A percentile compares a stretch with the other conserved stretches of the same genome.
These are phyloP conservation scores for Chamaedrilus cognettii DNA, from an alignment of 2,888 invertebrate species.

Conservation along the genomic window DNA sequence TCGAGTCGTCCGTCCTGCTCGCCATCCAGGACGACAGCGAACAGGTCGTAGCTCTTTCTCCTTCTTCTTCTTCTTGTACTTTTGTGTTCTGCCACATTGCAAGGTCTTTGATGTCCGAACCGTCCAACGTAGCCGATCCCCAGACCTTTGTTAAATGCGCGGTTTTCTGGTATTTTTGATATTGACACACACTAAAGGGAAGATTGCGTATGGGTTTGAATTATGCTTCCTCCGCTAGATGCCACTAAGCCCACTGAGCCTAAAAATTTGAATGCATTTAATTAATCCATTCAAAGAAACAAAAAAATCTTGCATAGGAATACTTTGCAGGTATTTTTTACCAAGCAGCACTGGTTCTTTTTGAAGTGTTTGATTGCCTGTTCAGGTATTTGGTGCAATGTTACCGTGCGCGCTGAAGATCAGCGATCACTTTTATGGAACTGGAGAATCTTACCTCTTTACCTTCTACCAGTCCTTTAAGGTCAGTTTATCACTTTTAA, in stretches of 20 bases:
- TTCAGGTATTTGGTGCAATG: conserved; percentile 96
- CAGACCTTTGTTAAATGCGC: not conserved
- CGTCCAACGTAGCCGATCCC: not conserved
- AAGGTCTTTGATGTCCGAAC: not conserved
- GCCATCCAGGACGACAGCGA: conserved; percentile 94
- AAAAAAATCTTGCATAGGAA: no score
- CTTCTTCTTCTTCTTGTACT: not conserved
- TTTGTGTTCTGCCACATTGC: not conserved
- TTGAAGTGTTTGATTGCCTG: no score
- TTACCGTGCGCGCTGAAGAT: conserved; percentile 89
- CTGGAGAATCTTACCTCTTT: conserved; percentile 82
- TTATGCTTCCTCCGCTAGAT: no score
- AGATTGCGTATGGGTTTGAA: no score
- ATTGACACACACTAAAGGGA: no score
- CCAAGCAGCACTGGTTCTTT: no score
- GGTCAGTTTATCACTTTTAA: conserved; percentile 39
- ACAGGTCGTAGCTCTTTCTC: conserved; percentile 71
- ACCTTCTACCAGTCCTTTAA: conserved; percentile 77
- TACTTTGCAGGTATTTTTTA: no score
- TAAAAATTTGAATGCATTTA: no score
- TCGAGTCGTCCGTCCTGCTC: conserved; percentile 85
- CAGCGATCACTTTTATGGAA: conserved; percentile 97
- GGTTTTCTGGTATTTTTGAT: not conserved
- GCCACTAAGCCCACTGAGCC: no score
- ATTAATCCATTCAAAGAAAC: no score